Conservation (phyloP, 2,888 invertebrate genomes). For the Euclidia mi region DNA sequence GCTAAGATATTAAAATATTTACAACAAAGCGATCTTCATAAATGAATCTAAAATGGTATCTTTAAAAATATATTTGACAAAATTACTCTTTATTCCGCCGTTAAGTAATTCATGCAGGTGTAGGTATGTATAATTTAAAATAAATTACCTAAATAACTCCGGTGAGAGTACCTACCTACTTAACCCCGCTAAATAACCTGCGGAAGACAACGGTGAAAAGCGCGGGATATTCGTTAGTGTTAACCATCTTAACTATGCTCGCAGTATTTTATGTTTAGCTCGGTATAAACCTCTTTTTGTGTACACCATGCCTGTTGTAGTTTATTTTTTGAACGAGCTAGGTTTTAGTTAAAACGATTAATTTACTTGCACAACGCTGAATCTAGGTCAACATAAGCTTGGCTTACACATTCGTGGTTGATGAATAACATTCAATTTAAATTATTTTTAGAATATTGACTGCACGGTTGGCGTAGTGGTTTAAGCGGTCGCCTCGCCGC, state of each 20-base stretch:
- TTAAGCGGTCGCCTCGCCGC: too few relatives aligned
- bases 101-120: conserved; percentile 30
- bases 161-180: conserved; percentile 21
- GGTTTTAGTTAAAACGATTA: conserved; percentile 3
- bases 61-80: too few relatives aligned
- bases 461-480: too few relatives aligned
- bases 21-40: conserved; percentile 9
- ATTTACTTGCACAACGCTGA: conserved; percentile 2
- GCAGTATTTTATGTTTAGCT: conserved; percentile 14
- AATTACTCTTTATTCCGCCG: conserved; percentile 28
- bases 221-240: conserved; percentile 17
- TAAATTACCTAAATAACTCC: conserved; percentile 41
- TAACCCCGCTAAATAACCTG: conserved; percentile 35
- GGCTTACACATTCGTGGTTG: not conserved
- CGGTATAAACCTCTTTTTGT: conserved; percentile 5
- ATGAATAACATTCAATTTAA: too few relatives aligned
- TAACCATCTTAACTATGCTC: conserved; percentile 20
- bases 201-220: conserved; percentile 13
- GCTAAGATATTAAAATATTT: too few relatives aligned
- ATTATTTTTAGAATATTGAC: too few relatives aligned
- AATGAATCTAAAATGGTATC: conserved; percentile 6
- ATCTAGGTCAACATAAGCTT: conserved; percentile 2
- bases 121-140: conserved; percentile 34
- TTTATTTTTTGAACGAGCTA: too few relatives aligned
- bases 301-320: too few relatives aligned